Base-by-base conservation (phyloP, 2,797 vertebrate genomes). In the Malacoctenus gilli region DNA sequence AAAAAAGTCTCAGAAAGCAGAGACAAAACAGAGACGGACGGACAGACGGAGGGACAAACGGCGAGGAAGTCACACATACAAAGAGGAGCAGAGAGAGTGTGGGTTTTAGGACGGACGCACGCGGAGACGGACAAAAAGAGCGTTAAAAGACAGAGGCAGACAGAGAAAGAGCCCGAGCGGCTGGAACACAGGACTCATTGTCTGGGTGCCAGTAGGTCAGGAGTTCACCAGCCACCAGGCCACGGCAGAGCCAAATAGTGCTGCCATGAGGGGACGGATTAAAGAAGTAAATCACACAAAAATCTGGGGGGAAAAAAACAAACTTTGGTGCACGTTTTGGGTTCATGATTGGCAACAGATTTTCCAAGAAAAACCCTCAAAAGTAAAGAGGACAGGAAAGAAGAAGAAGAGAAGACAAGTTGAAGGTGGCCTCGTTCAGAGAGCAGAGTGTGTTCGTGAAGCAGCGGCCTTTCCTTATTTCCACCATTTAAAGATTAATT, bases 151-250 rank as follows among this genome's bases (percentile, higher is more conserved):
- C 37, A 10, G 68, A 77, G 39, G 48, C 18, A 53, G 61, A 60
- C 38, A 42, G 49, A 59, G 53, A 72, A 34, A 34, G 50, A 4
- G 25, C 5, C 22, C 22, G 22, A 23, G 40, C 13, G 2, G 48
- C 40, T 57, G 56, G 12, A 71, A 88, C 83, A 87, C 71, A 81
- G 4, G 73, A 68, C 3, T 52, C 73, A 63, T 80, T 87, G 85
- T 89, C 59, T 64, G 44, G 59, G 51, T 15, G 54, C 55, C 62
- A 67, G 23, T 14, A 25, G 84, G 84, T 88, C 77, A 87, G 46
- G 58, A 82, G 84, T 82, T 86, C 79, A 87, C 16, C 59, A 47
- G 70, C 53, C 63, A 56, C 49, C 36, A 28, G 36, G 52, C 25
- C 37, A 59, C 66, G 39, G 12, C 49, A 44, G 6, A 19, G 44